A percentile compares a stretch with the other conserved stretches of the same genome.
These are phyloP conservation scores for Fistularia commersonii DNA, from an alignment of 2,797 vertebrate genomes.

Conservation along the genomic window DNA sequence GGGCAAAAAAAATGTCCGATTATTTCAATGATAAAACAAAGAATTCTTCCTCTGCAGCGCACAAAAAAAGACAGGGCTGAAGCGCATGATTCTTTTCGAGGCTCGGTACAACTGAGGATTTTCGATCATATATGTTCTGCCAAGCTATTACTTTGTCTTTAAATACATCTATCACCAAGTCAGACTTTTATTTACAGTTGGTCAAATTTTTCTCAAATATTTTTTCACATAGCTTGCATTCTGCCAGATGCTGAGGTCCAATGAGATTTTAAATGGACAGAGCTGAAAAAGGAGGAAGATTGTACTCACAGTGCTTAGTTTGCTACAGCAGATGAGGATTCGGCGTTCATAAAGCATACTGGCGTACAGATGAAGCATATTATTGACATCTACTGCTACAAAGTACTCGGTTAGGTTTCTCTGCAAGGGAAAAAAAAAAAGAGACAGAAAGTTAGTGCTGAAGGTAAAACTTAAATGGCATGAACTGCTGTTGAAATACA, in stretches of 20 bases:
- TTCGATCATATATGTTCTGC: too few relatives aligned
- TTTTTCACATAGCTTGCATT: too few relatives aligned
- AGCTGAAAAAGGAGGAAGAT: slow-evolving; percentile 5
- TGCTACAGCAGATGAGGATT: slow-evolving; percentile 95
- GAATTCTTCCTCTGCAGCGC: too few relatives aligned
- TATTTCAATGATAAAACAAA: neutral
- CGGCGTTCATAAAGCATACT: slow-evolving; percentile 96
- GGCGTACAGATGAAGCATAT: slow-evolving; percentile 97
- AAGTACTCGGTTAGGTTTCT: slow-evolving; percentile 98
- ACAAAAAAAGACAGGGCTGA: too few relatives aligned
- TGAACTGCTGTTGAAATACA: neutral
- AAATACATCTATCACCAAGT: too few relatives aligned
- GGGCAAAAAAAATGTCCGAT: slow-evolving; percentile 6
- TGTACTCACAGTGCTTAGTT: slow-evolving; percentile 94
- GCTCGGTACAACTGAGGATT: too few relatives aligned
- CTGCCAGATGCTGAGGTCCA: too few relatives aligned
- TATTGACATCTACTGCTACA: slow-evolving; percentile 97
- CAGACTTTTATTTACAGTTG: too few relatives aligned
- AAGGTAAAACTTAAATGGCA: slow-evolving; percentile 20
- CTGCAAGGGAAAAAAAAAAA: slow-evolving; percentile 72
- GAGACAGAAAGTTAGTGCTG: slow-evolving; percentile 44
- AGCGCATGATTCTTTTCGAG: too few relatives aligned
- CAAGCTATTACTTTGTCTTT: too few relatives aligned
- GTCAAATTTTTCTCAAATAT: too few relatives aligned
- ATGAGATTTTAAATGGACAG: neutral